A percentile compares a stretch with the other conserved stretches of the same genome.
Evolutionary conservation across 2,797 vertebrate genomes (phyloP).

Genomic region (Hemibagrus guttatus): DNA sequence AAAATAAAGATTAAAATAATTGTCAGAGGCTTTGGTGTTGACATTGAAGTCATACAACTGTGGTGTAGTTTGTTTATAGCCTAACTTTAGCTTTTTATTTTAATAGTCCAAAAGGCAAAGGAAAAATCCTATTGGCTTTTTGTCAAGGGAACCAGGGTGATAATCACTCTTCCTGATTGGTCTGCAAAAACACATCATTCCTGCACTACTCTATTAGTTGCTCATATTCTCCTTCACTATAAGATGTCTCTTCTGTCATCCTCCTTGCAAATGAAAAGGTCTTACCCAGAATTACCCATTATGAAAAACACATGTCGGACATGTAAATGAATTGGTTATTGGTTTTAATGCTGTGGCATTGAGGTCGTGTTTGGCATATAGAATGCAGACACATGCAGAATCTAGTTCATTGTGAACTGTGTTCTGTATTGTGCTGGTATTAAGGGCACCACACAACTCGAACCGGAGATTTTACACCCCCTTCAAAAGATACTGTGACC

Average conservation of each 20-base stretch:
- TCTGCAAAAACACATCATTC: no score
- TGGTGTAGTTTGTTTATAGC: no score
- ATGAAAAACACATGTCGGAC: not conserved
- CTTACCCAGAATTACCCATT: not conserved
- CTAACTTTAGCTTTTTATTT: no score
- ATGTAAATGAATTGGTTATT: not conserved
- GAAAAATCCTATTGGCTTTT: no score
- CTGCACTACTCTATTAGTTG: not conserved
- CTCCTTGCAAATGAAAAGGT: not conserved
- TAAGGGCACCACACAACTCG: not conserved
- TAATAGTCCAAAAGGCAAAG: no score
- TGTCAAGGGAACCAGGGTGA: no score
- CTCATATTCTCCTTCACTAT: not conserved
- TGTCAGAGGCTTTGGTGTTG: no score
- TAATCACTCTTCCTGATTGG: no score
- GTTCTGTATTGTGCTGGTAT: not conserved
- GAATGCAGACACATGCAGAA: not conserved
- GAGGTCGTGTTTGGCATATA: not conserved
- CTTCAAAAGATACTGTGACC: not conserved
- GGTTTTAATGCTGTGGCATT: not conserved
- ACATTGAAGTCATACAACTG: no score
- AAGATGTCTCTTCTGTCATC: not conserved
- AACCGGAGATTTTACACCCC: not conserved
- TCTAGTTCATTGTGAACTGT: not conserved
- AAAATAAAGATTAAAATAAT: no score